phyloP scores from a whole-genome alignment of 2,113 vertebrate species.

The Neoarius graeffei region DNA sequence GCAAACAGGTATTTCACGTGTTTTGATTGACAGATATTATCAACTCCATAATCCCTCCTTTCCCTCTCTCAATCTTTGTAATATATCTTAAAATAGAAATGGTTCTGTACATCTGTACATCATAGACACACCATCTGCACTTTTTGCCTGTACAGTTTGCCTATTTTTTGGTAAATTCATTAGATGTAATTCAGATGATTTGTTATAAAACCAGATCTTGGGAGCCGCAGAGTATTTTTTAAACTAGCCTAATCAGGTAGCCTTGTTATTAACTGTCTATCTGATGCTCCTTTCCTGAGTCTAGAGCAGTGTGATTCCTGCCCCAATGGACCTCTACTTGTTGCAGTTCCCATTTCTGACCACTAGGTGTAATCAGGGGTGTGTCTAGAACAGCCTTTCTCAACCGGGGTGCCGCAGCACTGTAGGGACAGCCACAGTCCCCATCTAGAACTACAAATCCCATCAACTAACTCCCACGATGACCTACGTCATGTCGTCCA shows the following conservation, averaged over 20 bases:
- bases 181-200: not conserved
- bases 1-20: not conserved
- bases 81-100: no score
- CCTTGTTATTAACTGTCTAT: not conserved
- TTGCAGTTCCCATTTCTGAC: not conserved
- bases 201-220: not conserved
- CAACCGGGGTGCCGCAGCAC: no score
- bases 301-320: not conserved
- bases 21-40: not conserved
- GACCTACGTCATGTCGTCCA: no score
- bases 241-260: not conserved
- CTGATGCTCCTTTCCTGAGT: not conserved
- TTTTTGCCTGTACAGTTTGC: no score
- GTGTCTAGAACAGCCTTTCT: no score
- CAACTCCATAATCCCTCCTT: not conserved
- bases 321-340: not conserved
- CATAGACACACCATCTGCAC: no score
- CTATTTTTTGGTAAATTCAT: no score
- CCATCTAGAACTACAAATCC: no score
- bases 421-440: no score
- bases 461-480: no score
- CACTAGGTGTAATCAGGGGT: not conserved
- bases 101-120: no score
- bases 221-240: not conserved
- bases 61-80: not conserved